A percentile compares a stretch with the other conserved stretches of the same genome.
phyloP scores from a whole-genome alignment of 2,113 vertebrate species.

The Phaetusa simplex region DNA sequence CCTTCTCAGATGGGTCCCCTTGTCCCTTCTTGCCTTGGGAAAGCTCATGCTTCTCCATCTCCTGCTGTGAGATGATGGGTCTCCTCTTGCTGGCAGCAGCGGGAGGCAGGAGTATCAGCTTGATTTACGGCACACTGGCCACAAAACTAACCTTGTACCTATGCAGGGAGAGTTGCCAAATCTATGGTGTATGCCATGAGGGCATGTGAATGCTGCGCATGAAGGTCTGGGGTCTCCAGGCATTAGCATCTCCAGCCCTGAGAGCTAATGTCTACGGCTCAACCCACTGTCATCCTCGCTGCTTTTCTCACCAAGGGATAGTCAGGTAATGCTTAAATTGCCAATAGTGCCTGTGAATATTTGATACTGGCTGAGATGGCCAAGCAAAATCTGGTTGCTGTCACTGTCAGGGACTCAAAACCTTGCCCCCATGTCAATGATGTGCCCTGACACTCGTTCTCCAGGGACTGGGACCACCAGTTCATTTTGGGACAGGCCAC shows the following conservation, averaged over 20 bases:
- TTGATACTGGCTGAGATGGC: not conserved
- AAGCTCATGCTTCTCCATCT: rapidly evolving
- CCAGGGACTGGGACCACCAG: not conserved
- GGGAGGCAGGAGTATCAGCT: not conserved
- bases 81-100: not conserved
- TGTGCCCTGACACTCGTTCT: not conserved
- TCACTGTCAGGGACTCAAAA: not conserved
- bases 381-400: not conserved
- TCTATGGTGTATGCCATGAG: rapidly evolving
- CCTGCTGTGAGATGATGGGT: not conserved
- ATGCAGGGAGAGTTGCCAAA: not conserved
- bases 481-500: not conserved
- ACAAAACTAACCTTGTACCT: not conserved
- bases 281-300: not conserved
- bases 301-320: not conserved
- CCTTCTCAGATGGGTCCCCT: not conserved
- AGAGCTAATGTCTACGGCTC: not conserved
- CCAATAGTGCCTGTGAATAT: not conserved
- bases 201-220: not conserved
- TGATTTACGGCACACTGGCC: not conserved
- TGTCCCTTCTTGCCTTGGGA: not conserved
- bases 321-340: not conserved
- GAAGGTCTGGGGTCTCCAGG: not conserved
- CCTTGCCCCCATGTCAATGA: not conserved
- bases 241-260: not conserved